Evolutionary conservation across 2,113 vertebrate species (phyloP).

Genomic region (Lophotis ruficrista): DNA sequence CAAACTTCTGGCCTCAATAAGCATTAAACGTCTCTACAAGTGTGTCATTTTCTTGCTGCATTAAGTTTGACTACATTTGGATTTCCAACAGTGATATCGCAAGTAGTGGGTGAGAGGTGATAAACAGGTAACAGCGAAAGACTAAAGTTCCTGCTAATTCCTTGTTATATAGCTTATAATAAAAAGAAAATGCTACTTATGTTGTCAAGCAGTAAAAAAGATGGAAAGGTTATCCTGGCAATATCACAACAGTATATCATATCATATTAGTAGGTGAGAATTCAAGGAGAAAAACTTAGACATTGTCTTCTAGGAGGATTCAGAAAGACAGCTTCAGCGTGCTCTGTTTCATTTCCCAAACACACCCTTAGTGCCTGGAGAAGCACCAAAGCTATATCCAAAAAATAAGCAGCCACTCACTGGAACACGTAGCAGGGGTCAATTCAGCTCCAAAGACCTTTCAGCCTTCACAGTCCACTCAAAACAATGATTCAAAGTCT

Average conservation of each 20-base stretch:
- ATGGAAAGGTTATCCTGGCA: background rate
- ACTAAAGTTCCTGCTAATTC: background rate
- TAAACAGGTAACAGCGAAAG: background rate
- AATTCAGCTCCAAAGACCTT: background rate
- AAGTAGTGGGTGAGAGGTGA: background rate
- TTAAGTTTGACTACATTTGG: background rate
- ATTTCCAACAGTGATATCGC: background rate
- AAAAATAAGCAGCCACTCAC: background rate
- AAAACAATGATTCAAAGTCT: fast-evolving
- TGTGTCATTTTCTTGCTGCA: background rate
- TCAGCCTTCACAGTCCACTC: background rate
- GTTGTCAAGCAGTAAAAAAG: background rate
- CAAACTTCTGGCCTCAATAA: background rate
- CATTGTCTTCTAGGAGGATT: background rate
- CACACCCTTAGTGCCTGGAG: background rate
- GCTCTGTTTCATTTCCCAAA: background rate
- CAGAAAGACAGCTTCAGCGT: background rate
- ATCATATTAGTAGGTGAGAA: background rate
- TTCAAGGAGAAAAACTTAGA: background rate
- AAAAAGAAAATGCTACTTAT: background rate
- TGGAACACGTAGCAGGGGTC: background rate
- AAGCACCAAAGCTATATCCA: background rate
- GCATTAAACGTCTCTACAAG: background rate
- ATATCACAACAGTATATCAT: background rate
- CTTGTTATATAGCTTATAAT: background rate